phyloP scores from a whole-genome alignment of 1,140 invertebrate species.

The Drosophila orosa region DNA sequence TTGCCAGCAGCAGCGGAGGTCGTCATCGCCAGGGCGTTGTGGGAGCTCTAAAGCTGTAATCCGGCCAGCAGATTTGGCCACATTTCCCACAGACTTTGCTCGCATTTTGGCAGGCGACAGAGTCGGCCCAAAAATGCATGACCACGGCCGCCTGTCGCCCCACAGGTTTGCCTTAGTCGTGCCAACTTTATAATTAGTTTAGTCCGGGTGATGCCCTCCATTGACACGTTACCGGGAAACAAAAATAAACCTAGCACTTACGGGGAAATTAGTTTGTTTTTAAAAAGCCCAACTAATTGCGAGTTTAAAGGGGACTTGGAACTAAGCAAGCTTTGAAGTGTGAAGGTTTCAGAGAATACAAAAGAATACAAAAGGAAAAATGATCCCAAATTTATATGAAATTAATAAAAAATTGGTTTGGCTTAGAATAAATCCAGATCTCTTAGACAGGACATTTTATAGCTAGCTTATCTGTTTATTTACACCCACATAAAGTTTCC shows the following conservation, averaged over 20 bases:
- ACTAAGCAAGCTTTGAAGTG: not conserved
- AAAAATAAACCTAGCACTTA: slow-evolving; percentile 8
- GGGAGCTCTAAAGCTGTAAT: slow-evolving; percentile 45
- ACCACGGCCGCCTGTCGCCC: slow-evolving; percentile 34
- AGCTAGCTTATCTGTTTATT: slow-evolving; percentile 18
- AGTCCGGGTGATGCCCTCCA: slow-evolving; percentile 36
- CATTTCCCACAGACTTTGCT: slow-evolving; percentile 65
- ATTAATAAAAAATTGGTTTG: not conserved
- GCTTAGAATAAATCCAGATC: not conserved
- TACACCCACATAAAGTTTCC: not conserved
- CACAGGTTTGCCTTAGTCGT: slow-evolving; percentile 47
- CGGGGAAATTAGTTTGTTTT: slow-evolving; percentile 18
- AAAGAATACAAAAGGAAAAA: not conserved
- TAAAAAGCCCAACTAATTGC: slow-evolving; percentile 13
- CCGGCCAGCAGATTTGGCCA: slow-evolving; percentile 71
- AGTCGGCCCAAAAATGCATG: slow-evolving; percentile 59
- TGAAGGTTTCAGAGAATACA: not conserved
- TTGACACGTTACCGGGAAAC: slow-evolving; percentile 32
- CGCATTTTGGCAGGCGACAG: slow-evolving; percentile 35
- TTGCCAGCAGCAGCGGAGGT: slow-evolving; percentile 25
- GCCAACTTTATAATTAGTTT: slow-evolving; percentile 72
- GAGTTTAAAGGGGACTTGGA: not conserved
- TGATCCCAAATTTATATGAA: not conserved
- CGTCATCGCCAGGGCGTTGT: slow-evolving; percentile 39
- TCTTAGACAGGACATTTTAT: not conserved